Percentiles rank a stretch among this genome's conserved stretches.
Conservation (phyloP, 2,797 vertebrate genomes). For the Pagetopsis macropterus region DNA sequence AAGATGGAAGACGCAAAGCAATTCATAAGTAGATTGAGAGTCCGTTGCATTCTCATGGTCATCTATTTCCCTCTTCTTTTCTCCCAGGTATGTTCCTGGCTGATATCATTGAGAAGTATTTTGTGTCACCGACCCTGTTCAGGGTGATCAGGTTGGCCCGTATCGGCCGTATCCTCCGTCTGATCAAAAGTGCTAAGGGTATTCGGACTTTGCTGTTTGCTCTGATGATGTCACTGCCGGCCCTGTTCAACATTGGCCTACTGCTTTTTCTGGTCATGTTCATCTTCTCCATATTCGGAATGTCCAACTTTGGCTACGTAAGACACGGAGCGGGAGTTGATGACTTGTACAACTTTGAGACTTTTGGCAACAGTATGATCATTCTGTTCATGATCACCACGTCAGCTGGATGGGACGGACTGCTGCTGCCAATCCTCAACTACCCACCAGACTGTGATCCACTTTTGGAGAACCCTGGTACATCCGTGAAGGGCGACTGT, state of each 20-base stretch:
- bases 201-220: slow-evolving; percentile 99
- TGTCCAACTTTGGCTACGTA: slow-evolving; percentile 99
- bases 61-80: neutral
- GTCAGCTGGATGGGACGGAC: slow-evolving; percentile 96
- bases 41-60: slow-evolving; percentile 12
- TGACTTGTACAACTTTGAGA: slow-evolving; percentile 99
- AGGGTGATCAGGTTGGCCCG: slow-evolving; percentile 98
- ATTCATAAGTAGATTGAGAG: neutral
- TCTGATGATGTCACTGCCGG: slow-evolving; percentile 99
- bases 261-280: slow-evolving; percentile 99
- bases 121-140: slow-evolving; percentile 98
- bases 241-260: slow-evolving; percentile 98
- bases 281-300: slow-evolving; percentile 99
- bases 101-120: slow-evolving; percentile 98
- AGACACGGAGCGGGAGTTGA: slow-evolving; percentile 97
- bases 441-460: slow-evolving; percentile 94
- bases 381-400: slow-evolving; percentile 99
- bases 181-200: slow-evolving; percentile 98
- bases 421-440: slow-evolving; percentile 97
- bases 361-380: slow-evolving; percentile 99
- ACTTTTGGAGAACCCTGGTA: slow-evolving; percentile 93
- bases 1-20: neutral
- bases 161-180: slow-evolving; percentile 96
- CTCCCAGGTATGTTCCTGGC: slow-evolving; percentile 97
- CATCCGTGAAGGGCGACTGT: slow-evolving; percentile 93